Conservation (phyloP, 2,888 invertebrate genomes). For the Leucophenga maculata region DNA sequence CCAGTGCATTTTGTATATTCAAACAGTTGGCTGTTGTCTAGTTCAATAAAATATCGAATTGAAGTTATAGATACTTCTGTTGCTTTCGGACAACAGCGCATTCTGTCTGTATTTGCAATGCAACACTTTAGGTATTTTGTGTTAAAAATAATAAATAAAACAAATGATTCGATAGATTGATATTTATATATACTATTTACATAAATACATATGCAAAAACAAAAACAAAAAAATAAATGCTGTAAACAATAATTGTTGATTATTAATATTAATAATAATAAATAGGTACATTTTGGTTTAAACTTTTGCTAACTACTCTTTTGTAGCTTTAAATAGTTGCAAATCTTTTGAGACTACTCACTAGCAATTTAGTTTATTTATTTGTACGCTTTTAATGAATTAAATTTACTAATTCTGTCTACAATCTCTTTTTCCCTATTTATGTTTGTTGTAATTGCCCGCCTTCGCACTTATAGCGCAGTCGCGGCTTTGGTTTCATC, state of each 20-base stretch:
- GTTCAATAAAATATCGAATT: too few relatives aligned
- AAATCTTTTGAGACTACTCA: conserved; percentile 7
- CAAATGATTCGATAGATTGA: conserved; percentile 8
- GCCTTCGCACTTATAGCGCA: conserved; percentile 78
- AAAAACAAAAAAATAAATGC: neutral
- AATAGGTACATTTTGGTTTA: conserved; percentile 52
- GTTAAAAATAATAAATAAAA: neutral
- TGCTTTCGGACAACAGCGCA: too few relatives aligned
- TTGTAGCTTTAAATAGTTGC: conserved; percentile 45
- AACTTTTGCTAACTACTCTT: conserved; percentile 58
- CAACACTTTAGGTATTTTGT: conserved; percentile 3
- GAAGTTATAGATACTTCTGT: too few relatives aligned
- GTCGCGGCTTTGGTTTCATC: conserved; percentile 93
- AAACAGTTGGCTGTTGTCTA: too few relatives aligned
- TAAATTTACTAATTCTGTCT: neutral
- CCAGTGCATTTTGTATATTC: conserved; percentile 1
- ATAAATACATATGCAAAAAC: neutral
- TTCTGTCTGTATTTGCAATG: too few relatives aligned
- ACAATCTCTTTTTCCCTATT: neutral
- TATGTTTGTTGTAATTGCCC: neutral
- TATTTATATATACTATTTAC: neutral
- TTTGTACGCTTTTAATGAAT: neutral
- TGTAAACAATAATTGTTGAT: conserved; percentile 38
- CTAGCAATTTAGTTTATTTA: neutral
- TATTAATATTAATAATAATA: conserved; percentile 35